Percentiles rank a stretch among this genome's conserved stretches.
phyloP scores from a whole-genome alignment of 2,888 invertebrate species.

The Eupithecia insigniata region DNA sequence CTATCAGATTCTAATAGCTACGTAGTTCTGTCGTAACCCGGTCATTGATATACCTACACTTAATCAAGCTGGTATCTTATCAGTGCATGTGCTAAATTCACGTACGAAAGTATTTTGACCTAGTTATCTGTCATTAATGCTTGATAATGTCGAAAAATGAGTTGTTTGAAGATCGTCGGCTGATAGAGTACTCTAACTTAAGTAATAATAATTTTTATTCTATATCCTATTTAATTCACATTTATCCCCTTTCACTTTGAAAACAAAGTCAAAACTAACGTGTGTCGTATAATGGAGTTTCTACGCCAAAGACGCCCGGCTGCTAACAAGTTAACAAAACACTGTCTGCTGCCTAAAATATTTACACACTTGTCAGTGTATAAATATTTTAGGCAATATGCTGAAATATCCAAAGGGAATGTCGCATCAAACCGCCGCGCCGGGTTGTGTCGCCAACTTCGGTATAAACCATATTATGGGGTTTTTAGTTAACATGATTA shows the following conservation, averaged over 20 bases:
- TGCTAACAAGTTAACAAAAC: not conserved
- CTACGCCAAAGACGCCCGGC: too few relatives aligned
- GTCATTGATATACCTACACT: constrained; percentile 40
- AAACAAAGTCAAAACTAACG: not conserved
- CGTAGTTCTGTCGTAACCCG: constrained; percentile 33
- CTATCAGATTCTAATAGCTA: not conserved
- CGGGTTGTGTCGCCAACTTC: not conserved
- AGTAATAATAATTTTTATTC: not conserved
- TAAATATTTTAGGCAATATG: too few relatives aligned
- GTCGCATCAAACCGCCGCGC: not conserved
- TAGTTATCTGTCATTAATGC: constrained; percentile 29
- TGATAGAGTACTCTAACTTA: not conserved
- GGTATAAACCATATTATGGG: not conserved
- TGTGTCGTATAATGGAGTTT: too few relatives aligned
- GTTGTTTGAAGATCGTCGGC: constrained; percentile 21
- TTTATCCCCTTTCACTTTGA: not conserved
- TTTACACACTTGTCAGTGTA: not conserved
- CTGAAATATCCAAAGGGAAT: too few relatives aligned
- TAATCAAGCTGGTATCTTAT: constrained; percentile 40
- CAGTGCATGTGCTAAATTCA: constrained; percentile 36
- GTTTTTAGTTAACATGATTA: too few relatives aligned
- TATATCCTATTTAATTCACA: not conserved
- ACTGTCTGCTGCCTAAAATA: not conserved
- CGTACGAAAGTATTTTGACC: constrained; percentile 24
- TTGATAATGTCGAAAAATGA: constrained; percentile 18